These are phyloP conservation scores for Camponotus vicinus DNA, from an alignment of 1,140 invertebrate genomes.

Conservation along the genomic window DNA sequence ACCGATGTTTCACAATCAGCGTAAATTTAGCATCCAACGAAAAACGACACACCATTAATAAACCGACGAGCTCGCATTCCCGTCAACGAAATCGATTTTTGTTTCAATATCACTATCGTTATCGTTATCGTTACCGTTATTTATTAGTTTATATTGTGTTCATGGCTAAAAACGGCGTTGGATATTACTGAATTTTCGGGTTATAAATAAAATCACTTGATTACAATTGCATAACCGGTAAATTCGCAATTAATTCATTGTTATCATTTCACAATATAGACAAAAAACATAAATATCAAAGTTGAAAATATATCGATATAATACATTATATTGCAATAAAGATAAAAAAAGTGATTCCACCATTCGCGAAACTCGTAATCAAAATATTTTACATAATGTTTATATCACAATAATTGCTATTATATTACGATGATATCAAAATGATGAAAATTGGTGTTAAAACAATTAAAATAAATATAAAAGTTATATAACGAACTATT, in stretches of 20 bases:
- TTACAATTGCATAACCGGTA: background rate
- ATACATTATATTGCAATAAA: background rate
- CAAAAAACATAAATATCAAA: background rate
- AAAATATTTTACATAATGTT: background rate
- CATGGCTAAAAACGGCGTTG: background rate
- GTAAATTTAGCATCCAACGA: conserved; percentile 49
- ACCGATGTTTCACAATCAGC: conserved; percentile 40
- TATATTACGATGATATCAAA: conserved; percentile 7
- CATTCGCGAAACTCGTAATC: background rate
- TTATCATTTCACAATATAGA: background rate
- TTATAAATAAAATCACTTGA: conserved; percentile 23
- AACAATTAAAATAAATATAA: conserved; percentile 15
- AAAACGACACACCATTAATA: conserved; percentile 43
- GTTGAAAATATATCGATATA: background rate
- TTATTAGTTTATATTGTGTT: conserved; percentile 21
- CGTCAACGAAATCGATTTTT: conserved; percentile 35
- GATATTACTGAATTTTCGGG: conserved; percentile 1
- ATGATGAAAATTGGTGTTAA: background rate
- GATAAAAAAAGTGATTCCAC: background rate
- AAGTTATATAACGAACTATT: background rate
- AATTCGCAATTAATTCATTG: background rate
- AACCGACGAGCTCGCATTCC: background rate
- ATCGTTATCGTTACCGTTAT: conserved; percentile 16
- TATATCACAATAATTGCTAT: background rate
- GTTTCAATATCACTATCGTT: background rate